Base-by-base conservation (phyloP, 2,888 invertebrate genomes). In the Troilus luridus region DNA sequence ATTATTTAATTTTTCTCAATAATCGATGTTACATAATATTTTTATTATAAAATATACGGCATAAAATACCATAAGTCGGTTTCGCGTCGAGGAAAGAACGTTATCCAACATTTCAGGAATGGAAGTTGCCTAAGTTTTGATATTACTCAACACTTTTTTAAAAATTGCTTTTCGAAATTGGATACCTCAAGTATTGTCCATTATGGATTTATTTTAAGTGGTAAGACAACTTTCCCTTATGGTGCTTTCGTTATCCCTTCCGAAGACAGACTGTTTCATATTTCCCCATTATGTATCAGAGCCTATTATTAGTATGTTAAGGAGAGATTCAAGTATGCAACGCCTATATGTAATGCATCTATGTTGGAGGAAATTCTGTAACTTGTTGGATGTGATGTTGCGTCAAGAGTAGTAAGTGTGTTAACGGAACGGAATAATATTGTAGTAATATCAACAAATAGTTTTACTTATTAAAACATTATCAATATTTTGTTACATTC, bases 131-230 rank as follows among this genome's bases (percentile, higher is more conserved):
- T 58, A 56, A 85, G 85, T 58, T 85, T 56, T 58, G n/a, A 58
- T 58, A 85, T 85, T 85, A 56, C 56, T 85, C n/a, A 85, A 85
- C 56, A 56, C 5, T 56, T 85, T 56, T 85, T 58, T 56, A 85
- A 85, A 85, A 85, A 85, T 85, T 12, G 21, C n/a, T 56, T 85
- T n/a, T 85, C n/a, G n/a, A 85, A 85, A 85, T 58, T 6, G 21
- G 85, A n/a, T n/a, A 85, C 54, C 21, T 19, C n/a, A 21, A 56
- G 14, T 85, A 58, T 85, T 85, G 56, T 58, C 72, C 72, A 27
- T 27, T 58, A 85, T n/a, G n/a, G 85, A 58, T n/a, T 85, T 85
- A 85, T 85, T 85, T 85, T n/a, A 41, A 56, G 56, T n/a, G 19
- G 54, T 85, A 85, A 9, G 56, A 85, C 54, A 85, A 85, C 85